A percentile compares a stretch with the other conserved stretches of the same genome.
phyloP scores from a whole-genome alignment of 2,888 invertebrate genomes.

The Acanthosoma haemorrhoidale region DNA sequence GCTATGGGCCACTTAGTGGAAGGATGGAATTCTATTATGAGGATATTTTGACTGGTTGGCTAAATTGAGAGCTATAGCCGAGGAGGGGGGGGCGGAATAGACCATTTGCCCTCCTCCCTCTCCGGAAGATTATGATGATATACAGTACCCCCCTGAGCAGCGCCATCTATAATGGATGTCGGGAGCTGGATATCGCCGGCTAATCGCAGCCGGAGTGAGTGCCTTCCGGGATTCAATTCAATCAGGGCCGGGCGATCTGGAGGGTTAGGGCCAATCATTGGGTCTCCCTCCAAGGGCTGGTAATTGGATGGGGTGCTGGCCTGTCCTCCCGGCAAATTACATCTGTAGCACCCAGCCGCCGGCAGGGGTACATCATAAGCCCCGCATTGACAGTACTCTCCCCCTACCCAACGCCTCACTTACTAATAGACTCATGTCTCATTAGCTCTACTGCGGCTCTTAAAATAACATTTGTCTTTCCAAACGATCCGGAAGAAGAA shows the following conservation, averaged over 20 bases:
- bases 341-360: neutral
- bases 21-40: neutral
- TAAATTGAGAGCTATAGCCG: neutral
- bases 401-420: neutral
- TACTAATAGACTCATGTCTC: neutral
- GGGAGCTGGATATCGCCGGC: neutral
- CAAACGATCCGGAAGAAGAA: neutral
- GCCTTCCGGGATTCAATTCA: slow-evolving; percentile 9
- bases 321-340: no score
- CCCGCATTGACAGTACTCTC: no score
- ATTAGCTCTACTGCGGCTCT: neutral
- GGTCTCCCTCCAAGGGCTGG: neutral
- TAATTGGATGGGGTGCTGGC: neutral
- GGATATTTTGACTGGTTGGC: neutral
- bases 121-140: slow-evolving; percentile 22
- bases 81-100: neutral
- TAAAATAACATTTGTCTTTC: neutral
- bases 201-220: neutral
- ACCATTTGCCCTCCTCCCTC: neutral
- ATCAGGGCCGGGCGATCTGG: neutral
- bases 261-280: slow-evolving; percentile 18
- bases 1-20: no score
- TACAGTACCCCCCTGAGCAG: neutral
- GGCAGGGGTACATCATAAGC: no score
- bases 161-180: slow-evolving; percentile 15